Conservation (phyloP, 2,797 vertebrate genomes). For the Sebastes vulpes region DNA sequence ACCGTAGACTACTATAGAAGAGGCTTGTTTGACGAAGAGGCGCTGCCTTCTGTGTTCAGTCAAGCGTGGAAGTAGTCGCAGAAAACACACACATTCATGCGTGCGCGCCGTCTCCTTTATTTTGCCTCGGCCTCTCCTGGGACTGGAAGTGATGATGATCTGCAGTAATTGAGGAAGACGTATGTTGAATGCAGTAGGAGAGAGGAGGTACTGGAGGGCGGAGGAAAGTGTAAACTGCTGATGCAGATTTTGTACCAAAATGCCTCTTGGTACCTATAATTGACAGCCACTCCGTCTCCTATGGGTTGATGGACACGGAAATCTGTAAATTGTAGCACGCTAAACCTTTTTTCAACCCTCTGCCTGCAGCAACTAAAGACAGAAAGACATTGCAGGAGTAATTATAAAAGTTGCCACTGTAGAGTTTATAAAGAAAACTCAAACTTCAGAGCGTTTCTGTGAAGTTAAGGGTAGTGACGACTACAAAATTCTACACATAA, state of each 20-base stretch:
- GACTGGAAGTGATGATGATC: conserved; percentile 74
- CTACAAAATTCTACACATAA: neutral
- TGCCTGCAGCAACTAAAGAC: neutral
- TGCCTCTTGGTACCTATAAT: conserved; percentile 28
- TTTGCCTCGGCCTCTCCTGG: conserved; percentile 60
- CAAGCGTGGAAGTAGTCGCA: conserved; percentile 23
- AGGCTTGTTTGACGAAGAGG: conserved; percentile 27
- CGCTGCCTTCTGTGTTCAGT: conserved; percentile 39
- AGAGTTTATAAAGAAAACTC: neutral
- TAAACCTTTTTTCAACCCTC: neutral
- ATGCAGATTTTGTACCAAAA: conserved; percentile 62
- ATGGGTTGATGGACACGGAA: conserved; percentile 22
- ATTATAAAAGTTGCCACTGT: neutral
- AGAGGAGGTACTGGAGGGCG: conserved; percentile 30
- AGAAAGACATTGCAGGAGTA: neutral
- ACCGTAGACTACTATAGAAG: neutral
- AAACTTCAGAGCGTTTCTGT: neutral
- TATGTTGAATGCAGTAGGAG: conserved; percentile 51
- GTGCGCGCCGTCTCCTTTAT: conserved; percentile 54
- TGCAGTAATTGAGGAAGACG: conserved; percentile 81
- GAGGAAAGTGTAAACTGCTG: conserved; percentile 66
- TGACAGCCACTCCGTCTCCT: conserved; percentile 32
- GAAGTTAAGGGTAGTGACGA: neutral
- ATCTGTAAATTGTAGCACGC: conserved; percentile 1
- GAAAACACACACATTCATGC: conserved; percentile 6